phyloP scores from a whole-genome alignment of 1,140 invertebrate species.

The Holcopasites calliopsidis region DNA sequence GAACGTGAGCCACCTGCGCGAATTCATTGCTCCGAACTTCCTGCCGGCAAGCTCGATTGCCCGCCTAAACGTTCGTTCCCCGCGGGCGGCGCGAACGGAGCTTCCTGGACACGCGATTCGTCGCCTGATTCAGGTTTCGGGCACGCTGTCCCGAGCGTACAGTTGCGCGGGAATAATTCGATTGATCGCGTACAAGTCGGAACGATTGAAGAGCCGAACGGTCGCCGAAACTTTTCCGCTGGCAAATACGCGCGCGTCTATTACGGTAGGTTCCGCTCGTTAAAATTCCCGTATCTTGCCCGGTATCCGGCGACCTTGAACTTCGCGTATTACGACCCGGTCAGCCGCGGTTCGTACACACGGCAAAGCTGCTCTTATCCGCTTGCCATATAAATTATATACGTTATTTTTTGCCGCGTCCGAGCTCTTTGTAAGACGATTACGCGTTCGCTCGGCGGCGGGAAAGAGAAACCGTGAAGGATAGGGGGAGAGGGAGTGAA shows the following conservation, averaged over 20 bases:
- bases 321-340: conserved; percentile 26
- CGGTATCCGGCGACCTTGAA: conserved; percentile 32
- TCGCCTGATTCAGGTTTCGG: too few species aligned
- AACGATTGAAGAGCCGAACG: too few species aligned
- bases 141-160: too few species aligned
- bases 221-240: not conserved
- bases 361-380: conserved; percentile 34
- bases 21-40: conserved; percentile 12
- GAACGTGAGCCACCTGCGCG: not conserved
- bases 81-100: not conserved
- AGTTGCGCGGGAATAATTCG: too few species aligned
- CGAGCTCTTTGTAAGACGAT: conserved; percentile 22
- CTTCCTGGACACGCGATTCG: not conserved
- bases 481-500: too few species aligned
- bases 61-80: not conserved
- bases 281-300: not conserved
- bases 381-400: conserved; percentile 37
- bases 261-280: not conserved
- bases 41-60: not conserved
- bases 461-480: not conserved
- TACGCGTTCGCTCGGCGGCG: not conserved
- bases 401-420: conserved; percentile 41
- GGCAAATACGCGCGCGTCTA: not conserved
- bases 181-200: too few species aligned
- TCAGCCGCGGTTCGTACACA: conserved; percentile 8